Percentiles rank a stretch among this genome's conserved stretches.
phyloP scores from a whole-genome alignment of 2,888 invertebrate genomes.

The Archips xylosteana region DNA sequence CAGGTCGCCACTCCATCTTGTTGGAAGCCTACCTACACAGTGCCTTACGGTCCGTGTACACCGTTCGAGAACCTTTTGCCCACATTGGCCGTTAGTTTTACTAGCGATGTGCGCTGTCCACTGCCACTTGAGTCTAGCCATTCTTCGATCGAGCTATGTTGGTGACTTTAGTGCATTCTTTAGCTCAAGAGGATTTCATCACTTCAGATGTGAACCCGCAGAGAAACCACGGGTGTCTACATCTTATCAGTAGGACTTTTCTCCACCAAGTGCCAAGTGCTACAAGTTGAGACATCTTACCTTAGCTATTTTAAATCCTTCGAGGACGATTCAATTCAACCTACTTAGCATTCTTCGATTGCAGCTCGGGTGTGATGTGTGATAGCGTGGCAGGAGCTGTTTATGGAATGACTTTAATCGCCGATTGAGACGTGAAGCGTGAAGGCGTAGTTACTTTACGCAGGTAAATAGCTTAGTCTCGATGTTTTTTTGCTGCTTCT shows the following conservation, averaged over 20 bases:
- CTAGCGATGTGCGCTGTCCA: too few species aligned
- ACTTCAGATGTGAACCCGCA: too few species aligned
- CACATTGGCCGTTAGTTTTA: too few species aligned
- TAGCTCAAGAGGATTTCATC: too few species aligned
- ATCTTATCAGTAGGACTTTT: not conserved
- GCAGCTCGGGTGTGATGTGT: not conserved
- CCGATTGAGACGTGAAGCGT: conserved; percentile 23
- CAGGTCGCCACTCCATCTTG: too few species aligned
- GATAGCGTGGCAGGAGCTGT: conserved; percentile 10
- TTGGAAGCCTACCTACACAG: too few species aligned
- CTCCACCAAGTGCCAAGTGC: not conserved
- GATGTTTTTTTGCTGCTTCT: not conserved
- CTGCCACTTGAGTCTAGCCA: too few species aligned
- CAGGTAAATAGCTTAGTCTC: not conserved
- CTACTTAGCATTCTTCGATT: not conserved
- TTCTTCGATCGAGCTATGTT: too few species aligned
- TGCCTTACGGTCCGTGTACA: too few species aligned
- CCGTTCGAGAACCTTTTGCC: too few species aligned
- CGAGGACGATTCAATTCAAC: not conserved
- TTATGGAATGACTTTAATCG: conserved; percentile 28
- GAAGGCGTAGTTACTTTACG: not conserved
- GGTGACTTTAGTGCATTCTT: too few species aligned
- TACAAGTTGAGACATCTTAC: not conserved
- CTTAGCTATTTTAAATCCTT: not conserved
- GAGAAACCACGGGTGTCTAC: not conserved